A percentile compares a stretch with the other conserved stretches of the same genome.
Conservation (phyloP, 2,888 invertebrate species). For the Ecliptopera silaceata region DNA sequence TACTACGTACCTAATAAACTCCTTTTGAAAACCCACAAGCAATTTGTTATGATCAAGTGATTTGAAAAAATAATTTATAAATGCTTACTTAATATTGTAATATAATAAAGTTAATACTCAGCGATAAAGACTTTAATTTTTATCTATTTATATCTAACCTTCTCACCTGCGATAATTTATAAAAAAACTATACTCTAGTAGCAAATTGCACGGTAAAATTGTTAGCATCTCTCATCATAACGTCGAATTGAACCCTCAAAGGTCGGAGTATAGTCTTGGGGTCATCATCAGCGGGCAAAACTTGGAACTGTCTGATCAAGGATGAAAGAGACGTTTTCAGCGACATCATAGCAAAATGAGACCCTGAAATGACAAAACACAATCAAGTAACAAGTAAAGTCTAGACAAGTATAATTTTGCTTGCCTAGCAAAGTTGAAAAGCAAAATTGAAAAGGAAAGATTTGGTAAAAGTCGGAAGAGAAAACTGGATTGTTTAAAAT, state of each 20-base stretch:
- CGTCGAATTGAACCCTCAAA: conserved; percentile 19
- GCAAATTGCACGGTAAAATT: conserved; percentile 24
- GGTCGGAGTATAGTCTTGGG: not conserved
- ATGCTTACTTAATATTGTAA: too few species aligned
- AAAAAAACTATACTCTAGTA: conserved; percentile 25
- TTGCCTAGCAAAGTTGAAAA: too few species aligned
- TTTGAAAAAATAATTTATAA: not conserved
- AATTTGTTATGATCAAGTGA: not conserved
- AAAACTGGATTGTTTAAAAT: too few species aligned
- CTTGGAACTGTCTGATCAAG: conserved; percentile 11
- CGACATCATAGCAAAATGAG: conserved; percentile 29
- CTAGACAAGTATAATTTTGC: too few species aligned
- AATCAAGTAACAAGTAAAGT: not conserved
- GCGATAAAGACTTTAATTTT: too few species aligned
- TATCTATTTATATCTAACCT: too few species aligned
- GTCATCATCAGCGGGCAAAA: conserved; percentile 16
- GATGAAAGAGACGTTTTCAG: conserved; percentile 26
- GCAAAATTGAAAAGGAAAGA: too few species aligned
- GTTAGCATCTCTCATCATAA: conserved; percentile 28
- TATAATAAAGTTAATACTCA: too few species aligned
- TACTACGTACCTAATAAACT: not conserved
- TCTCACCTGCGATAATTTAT: not conserved
- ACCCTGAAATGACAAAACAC: conserved; percentile 16
- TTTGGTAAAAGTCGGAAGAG: too few species aligned
- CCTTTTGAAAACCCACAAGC: not conserved